Conservation (phyloP, 1,140 invertebrate genomes). For the Spodoptera frugiperda region DNA sequence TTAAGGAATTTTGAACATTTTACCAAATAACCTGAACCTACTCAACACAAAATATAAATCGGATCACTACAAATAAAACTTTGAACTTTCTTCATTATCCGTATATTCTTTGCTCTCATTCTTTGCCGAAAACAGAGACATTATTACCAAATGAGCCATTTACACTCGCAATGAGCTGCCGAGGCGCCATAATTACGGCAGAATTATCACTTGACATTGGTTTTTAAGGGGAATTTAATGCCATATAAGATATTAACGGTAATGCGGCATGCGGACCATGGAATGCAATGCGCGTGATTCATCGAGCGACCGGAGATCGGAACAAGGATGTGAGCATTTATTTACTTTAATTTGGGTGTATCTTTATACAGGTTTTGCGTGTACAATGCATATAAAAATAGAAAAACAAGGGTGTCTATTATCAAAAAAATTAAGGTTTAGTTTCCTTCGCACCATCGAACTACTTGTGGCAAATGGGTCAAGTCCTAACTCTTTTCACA, state of each 20-base stretch:
- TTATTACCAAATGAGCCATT: slow-evolving; percentile 56
- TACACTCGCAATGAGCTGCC: slow-evolving; percentile 55
- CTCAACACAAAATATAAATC: neutral
- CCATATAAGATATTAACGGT: slow-evolving; percentile 70
- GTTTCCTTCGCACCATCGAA: no score
- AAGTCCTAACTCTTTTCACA: no score
- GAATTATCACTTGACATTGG: slow-evolving; percentile 63
- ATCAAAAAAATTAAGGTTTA: no score
- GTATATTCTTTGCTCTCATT: no score
- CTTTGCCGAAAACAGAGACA: slow-evolving; percentile 47
- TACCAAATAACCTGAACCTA: no score
- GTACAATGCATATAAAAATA: no score
- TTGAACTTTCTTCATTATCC: slow-evolving; percentile 9
- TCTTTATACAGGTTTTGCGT: no score
- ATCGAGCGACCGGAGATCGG: slow-evolving; percentile 58
- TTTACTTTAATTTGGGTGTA: no score
- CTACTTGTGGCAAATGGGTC: no score
- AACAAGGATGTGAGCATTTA: slow-evolving; percentile 52
- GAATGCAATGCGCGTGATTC: slow-evolving; percentile 76
- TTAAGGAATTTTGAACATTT: no score
- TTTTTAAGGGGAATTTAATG: slow-evolving; percentile 60
- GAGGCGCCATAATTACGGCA: slow-evolving; percentile 51
- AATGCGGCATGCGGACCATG: slow-evolving; percentile 58
- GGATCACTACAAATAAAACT: slow-evolving; percentile 1
- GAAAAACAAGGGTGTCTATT: no score